These are phyloP conservation scores for Pteromalus puparum DNA, from an alignment of 1,140 invertebrate species.

Conservation along the genomic window DNA sequence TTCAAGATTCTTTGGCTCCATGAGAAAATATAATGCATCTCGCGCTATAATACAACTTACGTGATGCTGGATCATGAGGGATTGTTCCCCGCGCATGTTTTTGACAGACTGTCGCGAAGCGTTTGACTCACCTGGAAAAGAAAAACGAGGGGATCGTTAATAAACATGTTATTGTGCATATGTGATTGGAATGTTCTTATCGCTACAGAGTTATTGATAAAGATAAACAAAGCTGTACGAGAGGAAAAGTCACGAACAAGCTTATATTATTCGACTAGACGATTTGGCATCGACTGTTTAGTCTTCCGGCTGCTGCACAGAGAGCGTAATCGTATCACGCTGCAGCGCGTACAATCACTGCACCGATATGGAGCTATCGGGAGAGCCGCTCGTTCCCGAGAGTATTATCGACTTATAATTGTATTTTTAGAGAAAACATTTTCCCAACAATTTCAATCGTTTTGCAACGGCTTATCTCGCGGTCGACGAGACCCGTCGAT, in stretches of 20 bases:
- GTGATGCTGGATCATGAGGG: slow-evolving; percentile 5
- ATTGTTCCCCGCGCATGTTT: not conserved
- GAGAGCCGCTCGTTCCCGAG: slow-evolving; percentile 47
- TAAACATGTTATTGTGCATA: not conserved
- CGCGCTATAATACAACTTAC: not conserved
- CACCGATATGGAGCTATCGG: slow-evolving; percentile 66
- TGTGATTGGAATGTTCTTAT: not conserved
- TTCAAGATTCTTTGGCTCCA: not conserved
- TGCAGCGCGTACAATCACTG: slow-evolving; percentile 63
- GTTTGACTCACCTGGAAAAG: slow-evolving; percentile 49
- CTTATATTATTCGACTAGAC: slow-evolving; percentile 38
- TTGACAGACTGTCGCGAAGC: not conserved
- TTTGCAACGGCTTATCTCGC: too few species aligned
- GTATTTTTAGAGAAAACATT: not conserved
- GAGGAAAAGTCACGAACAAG: slow-evolving; percentile 41
- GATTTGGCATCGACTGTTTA: slow-evolving; percentile 61
- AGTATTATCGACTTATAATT: slow-evolving; percentile 44
- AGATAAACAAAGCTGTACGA: not conserved
- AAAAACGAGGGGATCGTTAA: slow-evolving; percentile 53
- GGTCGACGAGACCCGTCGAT: not conserved
- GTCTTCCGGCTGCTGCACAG: slow-evolving; percentile 62
- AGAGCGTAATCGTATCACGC: slow-evolving; percentile 69
- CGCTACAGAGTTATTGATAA: not conserved
- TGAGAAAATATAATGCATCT: not conserved
- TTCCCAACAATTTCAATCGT: not conserved